phyloP scores from a whole-genome alignment of 2,888 invertebrate genomes.

The Pomacea canaliculata region DNA sequence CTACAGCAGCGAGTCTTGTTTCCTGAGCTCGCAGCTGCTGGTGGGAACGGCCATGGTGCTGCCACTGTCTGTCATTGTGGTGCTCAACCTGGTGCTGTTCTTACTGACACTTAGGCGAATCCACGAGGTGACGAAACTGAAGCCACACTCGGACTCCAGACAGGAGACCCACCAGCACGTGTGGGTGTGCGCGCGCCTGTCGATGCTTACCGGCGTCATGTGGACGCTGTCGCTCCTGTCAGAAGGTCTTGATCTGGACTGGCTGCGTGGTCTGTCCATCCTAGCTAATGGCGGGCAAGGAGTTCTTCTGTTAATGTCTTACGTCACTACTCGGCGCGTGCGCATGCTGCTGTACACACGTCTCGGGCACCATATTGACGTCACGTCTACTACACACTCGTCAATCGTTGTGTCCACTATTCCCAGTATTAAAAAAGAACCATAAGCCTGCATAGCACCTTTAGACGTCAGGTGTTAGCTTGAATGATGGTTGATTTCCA shows the following conservation, averaged over 20 bases:
- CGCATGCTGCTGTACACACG: conserved; percentile 1
- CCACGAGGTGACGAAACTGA: background rate
- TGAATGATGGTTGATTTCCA: no score
- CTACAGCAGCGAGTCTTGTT: conserved; percentile 18
- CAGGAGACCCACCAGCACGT: conserved; percentile 24
- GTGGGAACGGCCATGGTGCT: conserved; percentile 11
- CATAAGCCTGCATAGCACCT: no score
- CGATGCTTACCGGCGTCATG: conserved; percentile 46
- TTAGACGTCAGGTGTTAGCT: no score
- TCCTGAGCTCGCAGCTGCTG: conserved; percentile 12
- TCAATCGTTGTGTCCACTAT: no score
- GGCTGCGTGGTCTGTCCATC: conserved; percentile 43
- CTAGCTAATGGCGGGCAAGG: conserved; percentile 49
- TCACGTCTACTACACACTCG: background rate
- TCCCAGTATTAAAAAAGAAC: no score
- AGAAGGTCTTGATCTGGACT: conserved; percentile 36
- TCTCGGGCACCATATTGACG: background rate
- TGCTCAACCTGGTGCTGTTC: conserved; percentile 4
- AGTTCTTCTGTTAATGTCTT: conserved; percentile 48
- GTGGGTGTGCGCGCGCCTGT: conserved; percentile 46
- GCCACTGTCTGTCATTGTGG: conserved; percentile 7
- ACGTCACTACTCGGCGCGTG: conserved; percentile 43
- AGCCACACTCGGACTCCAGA: background rate
- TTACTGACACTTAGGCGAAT: conserved; percentile 2
- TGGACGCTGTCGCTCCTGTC: conserved; percentile 53